Conservation (phyloP, 2,797 vertebrate genomes). For the Podarcis lilfordi region DNA sequence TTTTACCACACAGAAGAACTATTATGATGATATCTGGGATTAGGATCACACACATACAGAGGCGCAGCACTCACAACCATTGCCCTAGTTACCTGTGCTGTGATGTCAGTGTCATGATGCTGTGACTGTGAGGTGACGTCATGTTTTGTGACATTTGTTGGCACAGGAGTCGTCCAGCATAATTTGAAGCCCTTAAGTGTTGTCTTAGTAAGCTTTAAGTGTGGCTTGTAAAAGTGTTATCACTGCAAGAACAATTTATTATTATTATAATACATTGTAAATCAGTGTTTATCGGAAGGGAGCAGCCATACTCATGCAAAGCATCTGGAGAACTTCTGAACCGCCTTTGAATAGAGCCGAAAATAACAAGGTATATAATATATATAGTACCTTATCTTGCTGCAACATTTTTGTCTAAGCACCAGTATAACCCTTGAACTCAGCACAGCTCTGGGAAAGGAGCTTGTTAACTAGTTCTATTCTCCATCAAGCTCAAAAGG, state of each 20-base stretch:
- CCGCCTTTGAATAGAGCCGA: constrained; percentile 54
- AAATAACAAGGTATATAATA: constrained; percentile 66
- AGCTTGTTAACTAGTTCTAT: constrained; percentile 36
- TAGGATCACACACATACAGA: background rate
- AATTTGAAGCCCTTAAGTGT: constrained; percentile 1
- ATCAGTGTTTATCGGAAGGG: background rate
- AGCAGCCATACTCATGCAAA: constrained; percentile 4
- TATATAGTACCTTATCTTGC: constrained; percentile 74
- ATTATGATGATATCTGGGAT: constrained; percentile 3
- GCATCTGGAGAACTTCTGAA: constrained; percentile 38
- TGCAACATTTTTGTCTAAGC: constrained; percentile 61
- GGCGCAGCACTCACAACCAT: background rate
- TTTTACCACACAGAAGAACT: background rate
- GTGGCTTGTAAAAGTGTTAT: background rate
- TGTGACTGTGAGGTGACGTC: background rate
- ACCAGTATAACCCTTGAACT: constrained; percentile 65
- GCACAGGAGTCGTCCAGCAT: background rate
- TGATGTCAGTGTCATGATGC: background rate
- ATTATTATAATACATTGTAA: background rate
- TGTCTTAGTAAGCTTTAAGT: background rate
- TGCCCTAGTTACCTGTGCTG: background rate
- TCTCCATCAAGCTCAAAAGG: constrained; percentile 58
- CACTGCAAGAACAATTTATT: constrained; percentile 2
- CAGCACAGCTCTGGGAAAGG: constrained; percentile 38
- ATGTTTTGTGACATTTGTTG: constrained; percentile 1